These are phyloP conservation scores for Salvelinus alpinus DNA, from an alignment of 2,113 vertebrate species.

Conservation along the genomic window DNA sequence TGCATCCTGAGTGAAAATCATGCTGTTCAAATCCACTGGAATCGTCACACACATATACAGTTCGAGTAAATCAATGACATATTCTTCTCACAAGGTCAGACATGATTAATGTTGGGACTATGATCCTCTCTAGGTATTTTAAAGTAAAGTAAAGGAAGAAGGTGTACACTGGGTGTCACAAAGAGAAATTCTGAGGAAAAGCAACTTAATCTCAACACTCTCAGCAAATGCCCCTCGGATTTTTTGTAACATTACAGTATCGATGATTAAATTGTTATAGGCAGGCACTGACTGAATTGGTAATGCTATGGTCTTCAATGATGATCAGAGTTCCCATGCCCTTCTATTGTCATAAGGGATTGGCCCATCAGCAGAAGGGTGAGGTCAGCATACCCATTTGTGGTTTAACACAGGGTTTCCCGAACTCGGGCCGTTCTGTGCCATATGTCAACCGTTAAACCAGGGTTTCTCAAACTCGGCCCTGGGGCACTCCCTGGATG, in stretches of 20 bases:
- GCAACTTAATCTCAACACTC: slow-evolving; percentile 2
- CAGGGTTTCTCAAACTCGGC: too few species aligned
- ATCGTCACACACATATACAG: background rate
- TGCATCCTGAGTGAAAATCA: too few species aligned
- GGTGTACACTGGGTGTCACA: background rate
- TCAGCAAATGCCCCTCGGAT: background rate
- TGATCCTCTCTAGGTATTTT: slow-evolving; percentile 1
- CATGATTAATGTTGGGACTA: slow-evolving; percentile 7
- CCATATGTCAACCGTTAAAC: too few species aligned
- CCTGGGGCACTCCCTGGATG: too few species aligned
- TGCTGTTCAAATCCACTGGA: background rate
- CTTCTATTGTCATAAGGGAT: background rate
- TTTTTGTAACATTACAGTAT: background rate
- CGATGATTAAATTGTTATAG: background rate
- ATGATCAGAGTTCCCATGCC: background rate
- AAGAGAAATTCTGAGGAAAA: background rate
- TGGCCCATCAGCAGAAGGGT: background rate
- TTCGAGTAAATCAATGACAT: background rate
- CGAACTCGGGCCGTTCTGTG: too few species aligned
- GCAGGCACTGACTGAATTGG: background rate
- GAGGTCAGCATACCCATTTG: background rate
- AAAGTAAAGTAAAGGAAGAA: background rate
- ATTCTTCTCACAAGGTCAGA: slow-evolving; percentile 8
- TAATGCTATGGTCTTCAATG: background rate
- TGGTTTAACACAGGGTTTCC: background rate